A percentile compares a stretch with the other conserved stretches of the same genome.
Conservation (phyloP, 2,797 vertebrate species). For the Tokudaia tokunoshimensis region DNA sequence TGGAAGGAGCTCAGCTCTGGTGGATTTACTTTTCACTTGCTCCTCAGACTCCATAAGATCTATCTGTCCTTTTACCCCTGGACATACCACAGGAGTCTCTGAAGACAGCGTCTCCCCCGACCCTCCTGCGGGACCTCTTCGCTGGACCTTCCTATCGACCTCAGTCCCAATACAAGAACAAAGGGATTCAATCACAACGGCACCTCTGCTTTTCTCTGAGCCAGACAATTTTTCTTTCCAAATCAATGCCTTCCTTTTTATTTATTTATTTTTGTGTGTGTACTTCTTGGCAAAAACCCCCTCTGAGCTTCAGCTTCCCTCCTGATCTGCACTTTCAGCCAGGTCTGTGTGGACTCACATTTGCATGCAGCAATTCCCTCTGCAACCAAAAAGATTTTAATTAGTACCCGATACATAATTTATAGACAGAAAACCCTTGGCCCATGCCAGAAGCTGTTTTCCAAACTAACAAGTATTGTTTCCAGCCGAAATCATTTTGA, state of each 20-base stretch:
- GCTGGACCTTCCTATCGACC: not conserved
- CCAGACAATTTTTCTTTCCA: constrained; percentile 33
- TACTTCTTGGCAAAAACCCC: constrained; percentile 47
- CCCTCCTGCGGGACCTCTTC: not conserved
- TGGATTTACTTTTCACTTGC: constrained; percentile 12
- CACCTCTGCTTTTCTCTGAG: constrained; percentile 15
- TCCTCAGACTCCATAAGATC: not conserved
- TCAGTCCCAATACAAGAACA: not conserved
- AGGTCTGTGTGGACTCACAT: constrained; percentile 54
- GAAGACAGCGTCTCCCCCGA: not conserved
- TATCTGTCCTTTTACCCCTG: not conserved
- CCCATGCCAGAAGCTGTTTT: constrained; percentile 68
- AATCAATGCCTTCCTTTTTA: constrained; percentile 13
- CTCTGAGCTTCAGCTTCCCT: constrained; percentile 6
- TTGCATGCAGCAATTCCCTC: constrained; percentile 74
- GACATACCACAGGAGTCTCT: not conserved
- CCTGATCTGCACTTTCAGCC: constrained; percentile 49
- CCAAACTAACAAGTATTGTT: constrained; percentile 58
- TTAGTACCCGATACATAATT: constrained; percentile 77
- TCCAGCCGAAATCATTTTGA: constrained; percentile 70
- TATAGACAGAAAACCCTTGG: constrained; percentile 71
- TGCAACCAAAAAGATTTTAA: constrained; percentile 72
- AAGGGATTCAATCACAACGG: not conserved
- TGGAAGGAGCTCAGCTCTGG: not conserved
- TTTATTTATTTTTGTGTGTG: constrained; percentile 39